Evolutionary conservation across 1,140 invertebrate genomes (phyloP).

Genomic region (Teleogryllus occipitalis): DNA sequence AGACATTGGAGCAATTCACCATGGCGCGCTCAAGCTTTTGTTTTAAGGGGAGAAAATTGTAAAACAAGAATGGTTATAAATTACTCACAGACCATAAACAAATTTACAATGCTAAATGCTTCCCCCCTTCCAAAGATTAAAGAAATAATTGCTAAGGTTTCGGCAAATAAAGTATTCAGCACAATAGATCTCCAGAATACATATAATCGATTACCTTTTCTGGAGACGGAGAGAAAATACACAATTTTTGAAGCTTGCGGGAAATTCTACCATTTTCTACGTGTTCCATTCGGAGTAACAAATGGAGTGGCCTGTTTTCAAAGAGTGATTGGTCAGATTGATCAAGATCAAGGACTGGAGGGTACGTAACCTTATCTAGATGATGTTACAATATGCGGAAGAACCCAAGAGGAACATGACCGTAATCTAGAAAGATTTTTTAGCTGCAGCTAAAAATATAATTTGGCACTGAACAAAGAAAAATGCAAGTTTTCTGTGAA

Average conservation of each 20-base stretch:
- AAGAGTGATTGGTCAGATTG: too few relatives aligned
- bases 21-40: slow-evolving; percentile 20
- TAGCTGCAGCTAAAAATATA: slow-evolving; percentile 10
- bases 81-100: slow-evolving; percentile 11
- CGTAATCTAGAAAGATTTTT: slow-evolving; percentile 18
- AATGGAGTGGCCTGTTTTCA: slow-evolving; percentile 25
- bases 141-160: too few relatives aligned
- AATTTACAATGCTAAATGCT: not conserved
- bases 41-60: slow-evolving; percentile 2
- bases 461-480: not conserved
- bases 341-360: too few relatives aligned
- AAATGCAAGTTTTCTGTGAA: not conserved
- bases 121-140: not conserved
- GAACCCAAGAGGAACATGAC: slow-evolving; percentile 28
- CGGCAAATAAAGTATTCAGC: slow-evolving; percentile 13
- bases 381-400: too few relatives aligned
- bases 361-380: too few relatives aligned
- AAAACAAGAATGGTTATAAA: slow-evolving; percentile 19
- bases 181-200: slow-evolving; percentile 12
- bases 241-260: slow-evolving; percentile 22
- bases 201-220: slow-evolving; percentile 20
- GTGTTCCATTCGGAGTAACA: slow-evolving; percentile 31
- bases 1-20: slow-evolving; percentile 15
- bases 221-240: slow-evolving; percentile 9
- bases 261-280: slow-evolving; percentile 26